These are phyloP conservation scores for Pegoplata infirma DNA, from an alignment of 2,888 invertebrate species.

Conservation along the genomic window DNA sequence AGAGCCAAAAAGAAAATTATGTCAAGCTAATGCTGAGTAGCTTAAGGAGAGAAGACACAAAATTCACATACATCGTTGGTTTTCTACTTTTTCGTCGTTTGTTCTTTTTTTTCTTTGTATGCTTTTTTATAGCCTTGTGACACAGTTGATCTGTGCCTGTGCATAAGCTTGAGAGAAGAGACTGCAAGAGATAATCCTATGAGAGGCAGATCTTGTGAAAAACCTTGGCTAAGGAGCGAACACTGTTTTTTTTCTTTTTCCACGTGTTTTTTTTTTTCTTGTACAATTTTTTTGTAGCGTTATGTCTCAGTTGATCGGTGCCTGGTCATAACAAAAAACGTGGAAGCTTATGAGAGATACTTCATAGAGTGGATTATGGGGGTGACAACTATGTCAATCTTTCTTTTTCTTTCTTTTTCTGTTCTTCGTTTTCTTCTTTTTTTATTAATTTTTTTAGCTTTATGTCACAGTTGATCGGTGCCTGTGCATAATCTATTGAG, in stretches of 20 bases:
- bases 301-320: constrained; percentile 65
- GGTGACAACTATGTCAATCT: background rate
- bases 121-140: constrained; percentile 57
- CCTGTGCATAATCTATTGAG: constrained; percentile 52
- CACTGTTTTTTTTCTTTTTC: constrained; percentile 32
- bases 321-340: constrained; percentile 60
- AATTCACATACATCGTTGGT: background rate
- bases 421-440: constrained; percentile 40
- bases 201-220: background rate
- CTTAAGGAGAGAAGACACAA: background rate
- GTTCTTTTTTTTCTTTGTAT: constrained; percentile 9
- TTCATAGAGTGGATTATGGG: background rate
- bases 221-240: background rate
- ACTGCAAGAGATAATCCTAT: background rate
- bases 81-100: constrained; percentile 10
- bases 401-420: constrained; percentile 19
- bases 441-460: constrained; percentile 57
- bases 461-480: constrained; percentile 65
- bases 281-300: constrained; percentile 60
- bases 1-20: background rate
- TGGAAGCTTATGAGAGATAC: background rate
- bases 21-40: background rate
- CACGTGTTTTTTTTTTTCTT: constrained; percentile 41
- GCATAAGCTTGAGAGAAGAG: constrained; percentile 35
- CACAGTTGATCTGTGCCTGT: constrained; percentile 64